These are phyloP conservation scores for Leptopilina myrica DNA, from an alignment of 2,888 invertebrate species.

Conservation along the genomic window DNA sequence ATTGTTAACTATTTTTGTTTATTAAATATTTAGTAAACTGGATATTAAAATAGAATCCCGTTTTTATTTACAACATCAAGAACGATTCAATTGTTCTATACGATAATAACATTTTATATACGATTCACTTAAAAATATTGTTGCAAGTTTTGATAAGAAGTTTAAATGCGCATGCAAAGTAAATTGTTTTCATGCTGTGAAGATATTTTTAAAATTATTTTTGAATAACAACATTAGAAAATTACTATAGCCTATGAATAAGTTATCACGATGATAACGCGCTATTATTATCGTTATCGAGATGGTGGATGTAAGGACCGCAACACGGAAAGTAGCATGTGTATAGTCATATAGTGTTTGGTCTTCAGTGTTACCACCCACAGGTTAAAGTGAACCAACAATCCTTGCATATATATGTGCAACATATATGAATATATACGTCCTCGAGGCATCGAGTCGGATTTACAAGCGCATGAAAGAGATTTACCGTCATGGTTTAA, in stretches of 20 bases:
- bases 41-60: no score
- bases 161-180: conserved; percentile 14
- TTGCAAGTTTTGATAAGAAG: neutral
- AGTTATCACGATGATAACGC: conserved; percentile 27
- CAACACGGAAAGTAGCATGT: conserved; percentile 29
- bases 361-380: conserved; percentile 33
- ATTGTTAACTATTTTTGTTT: no score
- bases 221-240: conserved; percentile 7
- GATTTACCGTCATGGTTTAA: conserved; percentile 63
- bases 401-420: conserved; percentile 12
- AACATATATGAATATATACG: conserved; percentile 42
- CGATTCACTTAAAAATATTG: neutral
- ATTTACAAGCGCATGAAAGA: conserved; percentile 66
- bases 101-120: no score
- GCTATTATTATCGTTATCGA: conserved; percentile 38
- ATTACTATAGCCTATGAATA: neutral
- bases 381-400: conserved; percentile 23
- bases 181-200: neutral
- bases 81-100: no score
- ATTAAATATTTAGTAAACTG: no score
- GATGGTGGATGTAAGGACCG: conserved; percentile 24
- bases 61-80: no score
- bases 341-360: neutral
- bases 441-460: conserved; percentile 55
- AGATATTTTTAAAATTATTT: neutral